phyloP scores from a whole-genome alignment of 1,140 invertebrate species.

The Euwallacea fornicatus region DNA sequence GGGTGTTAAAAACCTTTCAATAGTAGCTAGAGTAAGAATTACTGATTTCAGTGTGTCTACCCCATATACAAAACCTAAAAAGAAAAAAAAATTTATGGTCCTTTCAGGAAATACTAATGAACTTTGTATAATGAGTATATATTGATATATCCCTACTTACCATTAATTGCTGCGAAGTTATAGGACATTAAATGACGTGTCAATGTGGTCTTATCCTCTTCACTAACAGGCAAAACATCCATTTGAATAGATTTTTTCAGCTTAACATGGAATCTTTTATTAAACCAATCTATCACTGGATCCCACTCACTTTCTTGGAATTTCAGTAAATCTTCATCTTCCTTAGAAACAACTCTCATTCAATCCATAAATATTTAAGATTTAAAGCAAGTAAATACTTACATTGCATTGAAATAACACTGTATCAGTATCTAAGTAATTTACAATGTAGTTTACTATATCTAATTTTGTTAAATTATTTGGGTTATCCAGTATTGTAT shows the following conservation, averaged over 20 bases:
- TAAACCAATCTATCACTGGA: constrained; percentile 87
- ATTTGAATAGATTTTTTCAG: constrained; percentile 73
- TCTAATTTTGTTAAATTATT: constrained; percentile 74
- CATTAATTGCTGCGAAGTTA: constrained; percentile 75
- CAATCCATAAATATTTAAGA: not conserved
- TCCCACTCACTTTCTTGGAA: constrained; percentile 84
- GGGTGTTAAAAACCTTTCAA: constrained; percentile 73
- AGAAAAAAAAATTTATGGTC: not conserved
- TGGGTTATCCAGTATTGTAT: constrained; percentile 90
- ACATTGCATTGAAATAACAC: constrained; percentile 75
- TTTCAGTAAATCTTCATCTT: constrained; percentile 71
- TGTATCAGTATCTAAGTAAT: constrained; percentile 88
- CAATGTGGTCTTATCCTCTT: constrained; percentile 68
- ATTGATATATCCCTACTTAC: constrained; percentile 56
- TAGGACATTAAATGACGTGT: constrained; percentile 75
- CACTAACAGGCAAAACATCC: constrained; percentile 63
- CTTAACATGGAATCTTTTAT: constrained; percentile 73
- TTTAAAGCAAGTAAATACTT: constrained; percentile 48
- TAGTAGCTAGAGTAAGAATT: constrained; percentile 78
- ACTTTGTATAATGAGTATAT: not conserved
- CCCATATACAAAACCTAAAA: constrained; percentile 79
- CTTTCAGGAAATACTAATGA: not conserved
- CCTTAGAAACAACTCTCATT: constrained; percentile 54
- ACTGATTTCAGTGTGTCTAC: constrained; percentile 92
- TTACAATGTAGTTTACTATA: constrained; percentile 76